These are phyloP conservation scores for Eupeodes latifasciatus DNA, from an alignment of 2,888 invertebrate species.

Conservation along the genomic window DNA sequence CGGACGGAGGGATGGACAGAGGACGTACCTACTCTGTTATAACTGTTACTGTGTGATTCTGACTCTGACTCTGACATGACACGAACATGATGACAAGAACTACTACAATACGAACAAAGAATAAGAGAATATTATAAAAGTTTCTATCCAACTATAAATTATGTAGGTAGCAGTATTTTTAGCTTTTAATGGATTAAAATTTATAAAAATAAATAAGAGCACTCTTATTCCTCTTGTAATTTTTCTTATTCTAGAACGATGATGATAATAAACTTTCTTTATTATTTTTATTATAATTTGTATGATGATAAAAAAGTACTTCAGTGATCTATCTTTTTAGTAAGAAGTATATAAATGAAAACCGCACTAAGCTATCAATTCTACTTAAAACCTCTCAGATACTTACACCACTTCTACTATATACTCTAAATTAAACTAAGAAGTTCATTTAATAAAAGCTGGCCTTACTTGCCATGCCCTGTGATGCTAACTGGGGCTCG, in stretches of 20 bases:
- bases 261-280: neutral
- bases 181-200: conserved; percentile 69
- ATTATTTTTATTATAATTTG: neutral
- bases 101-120: conserved; percentile 2
- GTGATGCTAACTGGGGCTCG: neutral
- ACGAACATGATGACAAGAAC: conserved; percentile 41
- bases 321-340: conserved; percentile 23
- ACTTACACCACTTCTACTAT: neutral
- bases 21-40: no score
- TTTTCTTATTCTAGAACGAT: no score
- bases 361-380: conserved; percentile 51
- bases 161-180: conserved; percentile 1
- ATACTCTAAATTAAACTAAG: neutral
- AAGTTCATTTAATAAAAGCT: conserved; percentile 13
- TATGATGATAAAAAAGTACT: neutral
- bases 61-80: conserved; percentile 20
- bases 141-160: neutral
- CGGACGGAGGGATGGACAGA: neutral
- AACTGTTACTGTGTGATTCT: neutral
- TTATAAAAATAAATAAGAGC: conserved; percentile 62
- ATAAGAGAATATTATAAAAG: conserved; percentile 28
- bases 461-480: neutral
- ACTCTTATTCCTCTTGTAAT: neutral
- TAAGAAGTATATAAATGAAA: conserved; percentile 13
- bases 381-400: conserved; percentile 46